Base-by-base conservation (phyloP, 2,888 invertebrate genomes). In the Polydrusus cervinus region DNA sequence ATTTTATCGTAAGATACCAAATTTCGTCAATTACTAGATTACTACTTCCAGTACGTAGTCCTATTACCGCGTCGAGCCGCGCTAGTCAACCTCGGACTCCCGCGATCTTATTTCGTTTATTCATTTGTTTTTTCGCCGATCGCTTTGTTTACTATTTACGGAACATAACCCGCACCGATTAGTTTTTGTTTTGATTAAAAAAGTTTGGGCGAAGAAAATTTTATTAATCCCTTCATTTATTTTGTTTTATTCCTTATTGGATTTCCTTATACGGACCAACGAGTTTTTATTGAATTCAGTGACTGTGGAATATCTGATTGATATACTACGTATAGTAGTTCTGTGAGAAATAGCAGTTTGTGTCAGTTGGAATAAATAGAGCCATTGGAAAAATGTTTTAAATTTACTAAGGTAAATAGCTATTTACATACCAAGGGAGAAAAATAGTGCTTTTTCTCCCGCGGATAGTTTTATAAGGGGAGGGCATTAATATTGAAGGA, bases 1-100 rank as follows among this genome's bases (percentile, higher is more conserved):
- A 49, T 14, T 71, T 71, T 60, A 70, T 60, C 57, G 38, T 60
- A 60, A 60, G 57, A 60, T 60, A 38, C 3, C 57, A 60, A 60
- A 34, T 60, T 60, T 60, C 38, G 34, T 34, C 34, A 34, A 34
- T 34, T 38, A 60, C n/a, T n/a, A n/a, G n/a, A 34, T 34, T 57
- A 38, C 57, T 57, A 57, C 57, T 57, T 34, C 57, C 40, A 60
- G 16, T 55, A 60, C 38, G 57, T 38, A 18, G 57, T 60, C 38
- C n/a, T 18, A 16, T 60, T 18, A 60, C 34, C 16, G 57, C 38
- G 16, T 18, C 9, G 53, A 16, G 11, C 3, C 51, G 38, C 38
- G 57, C 11, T 38, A 60, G 57, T 60, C 57, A 60, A 60, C 57
- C 57, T 60, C 57, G 57, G 38, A 3, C 38, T 60, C 57, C 18